Evolutionary conservation across 2,113 vertebrate genomes (phyloP).

Genomic region (Daboia siamensis): DNA sequence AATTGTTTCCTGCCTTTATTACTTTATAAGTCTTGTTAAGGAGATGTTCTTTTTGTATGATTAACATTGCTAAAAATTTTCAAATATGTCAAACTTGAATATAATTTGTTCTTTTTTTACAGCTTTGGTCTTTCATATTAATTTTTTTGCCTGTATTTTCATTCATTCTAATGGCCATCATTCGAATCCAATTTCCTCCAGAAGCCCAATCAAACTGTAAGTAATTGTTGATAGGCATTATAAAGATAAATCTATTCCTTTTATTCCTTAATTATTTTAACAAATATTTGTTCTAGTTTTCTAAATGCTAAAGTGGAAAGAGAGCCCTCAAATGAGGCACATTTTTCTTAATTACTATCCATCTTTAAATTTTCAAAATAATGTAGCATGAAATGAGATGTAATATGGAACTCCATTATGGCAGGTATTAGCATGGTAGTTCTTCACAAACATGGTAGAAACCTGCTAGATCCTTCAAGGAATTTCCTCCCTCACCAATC

Average conservation of each 20-base stretch:
- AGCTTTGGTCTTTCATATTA: constrained; percentile 90
- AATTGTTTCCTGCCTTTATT: neutral
- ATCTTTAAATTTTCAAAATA: neutral
- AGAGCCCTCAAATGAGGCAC: neutral
- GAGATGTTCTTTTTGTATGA: neutral
- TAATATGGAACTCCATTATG: neutral
- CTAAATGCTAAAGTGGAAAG: neutral
- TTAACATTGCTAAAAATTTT: neutral
- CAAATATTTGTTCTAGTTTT: neutral
- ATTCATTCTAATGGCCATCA: constrained; percentile 90
- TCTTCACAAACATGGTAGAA: neutral
- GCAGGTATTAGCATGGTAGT: neutral
- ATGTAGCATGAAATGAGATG: neutral
- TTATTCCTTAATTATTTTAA: neutral
- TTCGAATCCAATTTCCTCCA: constrained; percentile 83
- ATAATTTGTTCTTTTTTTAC: constrained; percentile 58
- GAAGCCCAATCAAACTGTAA: constrained; percentile 78
- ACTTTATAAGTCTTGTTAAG: neutral
- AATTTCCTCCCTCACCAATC: neutral
- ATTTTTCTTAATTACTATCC: neutral
- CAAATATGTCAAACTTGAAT: neutral
- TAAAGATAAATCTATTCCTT: neutral
- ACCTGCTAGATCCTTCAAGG: neutral
- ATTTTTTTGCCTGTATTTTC: constrained; percentile 88
- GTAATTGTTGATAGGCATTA: constrained; percentile 61